Evolutionary conservation across 2,888 invertebrate species (phyloP).

Genomic region (Ophioninae sp.): DNA sequence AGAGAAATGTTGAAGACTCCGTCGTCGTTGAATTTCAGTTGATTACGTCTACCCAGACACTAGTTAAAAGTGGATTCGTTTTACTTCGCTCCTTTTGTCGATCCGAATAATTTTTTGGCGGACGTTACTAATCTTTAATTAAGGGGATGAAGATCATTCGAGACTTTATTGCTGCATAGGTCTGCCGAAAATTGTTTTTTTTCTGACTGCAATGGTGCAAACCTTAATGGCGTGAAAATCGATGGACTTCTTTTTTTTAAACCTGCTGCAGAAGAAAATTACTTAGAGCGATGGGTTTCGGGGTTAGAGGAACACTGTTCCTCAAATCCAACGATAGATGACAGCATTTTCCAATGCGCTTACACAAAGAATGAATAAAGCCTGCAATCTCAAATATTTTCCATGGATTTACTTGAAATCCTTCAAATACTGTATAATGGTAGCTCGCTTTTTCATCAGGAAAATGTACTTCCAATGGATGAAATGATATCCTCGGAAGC

Average conservation of each 20-base stretch:
- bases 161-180: not conserved
- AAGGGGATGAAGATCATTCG: not conserved
- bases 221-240: not conserved
- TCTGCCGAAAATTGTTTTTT: not conserved
- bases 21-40: not conserved
- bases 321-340: too few species aligned
- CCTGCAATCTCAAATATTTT: not conserved
- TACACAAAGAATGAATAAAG: not conserved
- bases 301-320: too few species aligned
- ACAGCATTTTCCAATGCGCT: not conserved
- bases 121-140: not conserved
- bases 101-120: not conserved
- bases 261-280: not conserved
- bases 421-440: not conserved
- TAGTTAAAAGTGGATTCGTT: not conserved
- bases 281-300: not conserved
- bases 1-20: not conserved
- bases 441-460: too few species aligned
- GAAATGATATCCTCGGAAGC: too few species aligned
- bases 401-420: not conserved
- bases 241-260: not conserved
- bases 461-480: too few species aligned
- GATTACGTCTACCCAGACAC: not conserved
- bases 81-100: not conserved
- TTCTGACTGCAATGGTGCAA: not conserved